Percentiles rank a stretch among this genome's conserved stretches.
Conservation (phyloP, 2,888 invertebrate species). For the Ernsta delagoae region DNA sequence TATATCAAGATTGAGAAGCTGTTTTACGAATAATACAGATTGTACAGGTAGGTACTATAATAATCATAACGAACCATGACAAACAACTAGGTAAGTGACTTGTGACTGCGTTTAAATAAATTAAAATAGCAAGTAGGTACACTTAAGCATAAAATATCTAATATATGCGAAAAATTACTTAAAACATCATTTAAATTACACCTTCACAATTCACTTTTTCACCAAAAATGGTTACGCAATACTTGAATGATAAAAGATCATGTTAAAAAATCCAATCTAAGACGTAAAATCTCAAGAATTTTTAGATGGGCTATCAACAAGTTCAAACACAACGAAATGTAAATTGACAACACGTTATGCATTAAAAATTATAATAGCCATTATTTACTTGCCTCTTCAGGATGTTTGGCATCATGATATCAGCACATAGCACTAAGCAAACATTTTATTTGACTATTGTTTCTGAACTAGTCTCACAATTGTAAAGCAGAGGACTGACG, state of each 20-base stretch:
- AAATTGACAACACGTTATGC: background rate
- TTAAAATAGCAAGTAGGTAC: no score
- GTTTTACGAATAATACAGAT: no score
- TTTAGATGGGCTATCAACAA: background rate
- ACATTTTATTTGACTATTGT: conserved; percentile 35
- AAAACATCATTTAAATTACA: no score
- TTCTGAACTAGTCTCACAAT: conserved; percentile 17
- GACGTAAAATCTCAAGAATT: background rate
- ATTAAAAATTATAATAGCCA: background rate
- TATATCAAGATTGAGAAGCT: no score
- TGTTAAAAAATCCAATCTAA: background rate
- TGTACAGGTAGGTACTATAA: no score
- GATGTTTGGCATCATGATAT: conserved; percentile 58
- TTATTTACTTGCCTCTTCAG: conserved; percentile 60
- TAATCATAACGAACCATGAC: no score
- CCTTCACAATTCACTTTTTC: no score
- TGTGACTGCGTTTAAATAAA: no score
- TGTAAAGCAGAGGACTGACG: conserved; percentile 27
- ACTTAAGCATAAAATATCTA: no score
- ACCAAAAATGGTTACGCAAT: background rate
- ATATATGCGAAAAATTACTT: no score
- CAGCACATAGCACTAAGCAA: conserved; percentile 43
- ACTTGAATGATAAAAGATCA: background rate
- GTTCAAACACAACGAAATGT: background rate
- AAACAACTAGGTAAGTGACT: no score